These are phyloP conservation scores for Hymenopus coronatus DNA, from an alignment of 2,888 invertebrate genomes.

Conservation along the genomic window DNA sequence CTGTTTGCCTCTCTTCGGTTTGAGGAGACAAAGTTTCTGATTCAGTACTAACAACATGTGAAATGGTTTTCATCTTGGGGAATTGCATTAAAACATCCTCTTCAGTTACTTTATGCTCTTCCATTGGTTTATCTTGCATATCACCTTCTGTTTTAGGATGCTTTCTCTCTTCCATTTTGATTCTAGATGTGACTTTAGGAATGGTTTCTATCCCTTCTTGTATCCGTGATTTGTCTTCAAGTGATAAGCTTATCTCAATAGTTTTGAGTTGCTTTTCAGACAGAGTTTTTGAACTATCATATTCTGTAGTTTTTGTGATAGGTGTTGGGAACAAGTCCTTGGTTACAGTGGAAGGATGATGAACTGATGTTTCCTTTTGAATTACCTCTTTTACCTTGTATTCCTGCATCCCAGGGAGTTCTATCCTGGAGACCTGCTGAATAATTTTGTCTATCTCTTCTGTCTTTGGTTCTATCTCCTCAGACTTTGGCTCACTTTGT, in stretches of 20 bases:
- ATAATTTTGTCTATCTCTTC: neutral
- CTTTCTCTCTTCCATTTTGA: conserved; percentile 41
- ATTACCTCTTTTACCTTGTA: conserved; percentile 83
- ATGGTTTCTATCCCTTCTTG: neutral
- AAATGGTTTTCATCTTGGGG: conserved; percentile 41
- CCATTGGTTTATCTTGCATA: conserved; percentile 28
- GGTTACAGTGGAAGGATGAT: conserved; percentile 69
- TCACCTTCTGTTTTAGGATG: conserved; percentile 34
- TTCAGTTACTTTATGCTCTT: conserved; percentile 39
- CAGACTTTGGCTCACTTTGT: neutral
- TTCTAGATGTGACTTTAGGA: conserved; percentile 29
- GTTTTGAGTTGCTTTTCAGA: conserved; percentile 13
- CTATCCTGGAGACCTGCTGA: neutral
- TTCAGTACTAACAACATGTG: conserved; percentile 38
- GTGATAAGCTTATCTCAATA: conserved; percentile 23
- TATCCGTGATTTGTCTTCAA: conserved; percentile 10
- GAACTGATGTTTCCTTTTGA: conserved; percentile 67
- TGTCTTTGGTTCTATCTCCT: neutral
- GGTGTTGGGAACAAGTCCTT: conserved; percentile 54
- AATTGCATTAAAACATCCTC: conserved; percentile 41
- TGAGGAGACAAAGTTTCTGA: neutral
- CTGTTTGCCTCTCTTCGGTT: neutral
- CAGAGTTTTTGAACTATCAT: neutral
- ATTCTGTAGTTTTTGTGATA: neutral
- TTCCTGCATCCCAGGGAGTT: conserved; percentile 47